Evolutionary conservation across 2,888 invertebrate genomes (phyloP), one percentile per base, ranked within the genome.

Genomic region (Yponomeuta sedellus): DNA sequence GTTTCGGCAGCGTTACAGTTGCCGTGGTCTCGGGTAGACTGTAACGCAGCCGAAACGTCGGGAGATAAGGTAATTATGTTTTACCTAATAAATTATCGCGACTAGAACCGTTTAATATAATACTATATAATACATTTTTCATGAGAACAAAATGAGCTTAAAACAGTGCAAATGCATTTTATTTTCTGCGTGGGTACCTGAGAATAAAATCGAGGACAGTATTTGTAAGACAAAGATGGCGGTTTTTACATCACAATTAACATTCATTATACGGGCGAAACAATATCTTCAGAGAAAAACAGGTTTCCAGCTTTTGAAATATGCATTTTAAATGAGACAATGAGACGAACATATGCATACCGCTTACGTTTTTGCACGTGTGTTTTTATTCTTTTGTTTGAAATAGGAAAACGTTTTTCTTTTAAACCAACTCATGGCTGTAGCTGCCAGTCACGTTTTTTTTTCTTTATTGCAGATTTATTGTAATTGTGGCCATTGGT

Each of bases 181-280:
- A 16, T 52, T 52, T 69, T 71, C n/a, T 61, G 8, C 34, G 1
- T 11, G 20, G 2, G 6, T 19, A 20, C 59, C 44, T 52, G 59
- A 22, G 20, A 67, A 65, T 68, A 77, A 75, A 80, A 87, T 86
- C 81, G 83, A 83, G 84, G 83, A 76, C 85, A 77, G 76, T 75
- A 83, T 86, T 83, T 83, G 83, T 80, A 82, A 83, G 80, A 88
- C 88, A 87, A 87, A 88, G 86, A 88, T 85, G 82, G 79, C 76
- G 74, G 80, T 77, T 80, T 86, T 87, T 82, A 80, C 87, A 88
- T 89, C 75, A 88, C 88, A 89, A 89, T 88, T 79, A 83, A 77
- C 77, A 72, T 73, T 69, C 75, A 83, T 81, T 85, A 82, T 85
- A 57, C 72, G 77, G 71, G 74, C 74, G 77, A 77, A 79, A 88